Evolutionary conservation across 2,888 invertebrate genomes (phyloP).

Genomic region (Cryptocheilus praepositus): DNA sequence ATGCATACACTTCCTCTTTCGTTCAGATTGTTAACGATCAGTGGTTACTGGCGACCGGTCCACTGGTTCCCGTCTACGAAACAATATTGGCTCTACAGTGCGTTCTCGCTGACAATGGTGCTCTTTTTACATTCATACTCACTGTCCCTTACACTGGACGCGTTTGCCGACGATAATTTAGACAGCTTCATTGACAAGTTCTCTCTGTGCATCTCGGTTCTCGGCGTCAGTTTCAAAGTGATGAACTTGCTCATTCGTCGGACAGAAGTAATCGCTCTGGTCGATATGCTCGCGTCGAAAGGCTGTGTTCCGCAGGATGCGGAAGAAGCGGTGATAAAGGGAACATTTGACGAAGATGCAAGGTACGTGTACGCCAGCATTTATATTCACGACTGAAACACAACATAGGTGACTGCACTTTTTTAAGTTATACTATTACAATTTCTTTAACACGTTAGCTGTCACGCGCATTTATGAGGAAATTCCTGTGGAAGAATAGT

Average conservation of each 20-base stretch:
- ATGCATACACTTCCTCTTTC: conserved; percentile 28
- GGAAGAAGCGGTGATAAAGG: conserved; percentile 38
- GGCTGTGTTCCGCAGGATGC: conserved; percentile 38
- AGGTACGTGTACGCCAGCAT: too few species aligned
- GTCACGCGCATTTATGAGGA: too few species aligned
- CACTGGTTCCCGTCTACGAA: conserved; percentile 26
- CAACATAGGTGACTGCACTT: background rate
- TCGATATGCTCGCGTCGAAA: conserved; percentile 32
- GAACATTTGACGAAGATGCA: conserved; percentile 36
- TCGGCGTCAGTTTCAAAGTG: conserved; percentile 48
- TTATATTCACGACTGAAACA: too few species aligned
- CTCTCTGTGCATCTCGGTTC: conserved; percentile 47
- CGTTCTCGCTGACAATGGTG: conserved; percentile 39
- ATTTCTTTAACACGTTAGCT: too few species aligned
- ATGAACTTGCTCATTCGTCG: conserved; percentile 44
- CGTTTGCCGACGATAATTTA: conserved; percentile 28
- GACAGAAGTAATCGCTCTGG: conserved; percentile 29
- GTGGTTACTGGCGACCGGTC: conserved; percentile 45
- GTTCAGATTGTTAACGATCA: conserved; percentile 37
- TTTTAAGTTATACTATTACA: background rate
- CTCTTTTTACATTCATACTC: conserved; percentile 26
- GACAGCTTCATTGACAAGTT: conserved; percentile 43
- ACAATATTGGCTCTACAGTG: conserved; percentile 36
- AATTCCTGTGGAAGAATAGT: too few species aligned
- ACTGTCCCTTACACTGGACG: conserved; percentile 31